Evolutionary conservation across 2,797 vertebrate genomes (phyloP).

Genomic region (Scleropages formosus): DNA sequence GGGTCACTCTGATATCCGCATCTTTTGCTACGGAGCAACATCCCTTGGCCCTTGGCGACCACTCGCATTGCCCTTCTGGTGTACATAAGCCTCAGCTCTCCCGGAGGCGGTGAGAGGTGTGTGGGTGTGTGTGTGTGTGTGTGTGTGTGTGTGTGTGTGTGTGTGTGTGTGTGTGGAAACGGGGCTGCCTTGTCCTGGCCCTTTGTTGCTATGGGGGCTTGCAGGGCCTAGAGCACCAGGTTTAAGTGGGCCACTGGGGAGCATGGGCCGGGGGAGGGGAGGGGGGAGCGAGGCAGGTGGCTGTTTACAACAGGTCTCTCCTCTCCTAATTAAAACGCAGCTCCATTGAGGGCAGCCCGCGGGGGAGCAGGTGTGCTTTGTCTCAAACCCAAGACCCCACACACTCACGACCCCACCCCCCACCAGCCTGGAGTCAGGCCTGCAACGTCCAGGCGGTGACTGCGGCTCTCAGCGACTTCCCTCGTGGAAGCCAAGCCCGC

Average conservation of each 20-base stretch:
- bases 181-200: conserved; percentile 60
- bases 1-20: no score
- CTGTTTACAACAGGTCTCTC: conserved; percentile 73
- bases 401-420: background rate
- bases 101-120: background rate
- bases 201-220: conserved; percentile 73
- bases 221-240: conserved; percentile 69
- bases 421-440: background rate
- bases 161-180: conserved; percentile 36
- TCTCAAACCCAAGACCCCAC: conserved; percentile 29
- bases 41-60: background rate
- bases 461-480: background rate
- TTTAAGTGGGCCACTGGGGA: conserved; percentile 81
- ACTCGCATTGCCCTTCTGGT: background rate
- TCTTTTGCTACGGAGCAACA: no score
- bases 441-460: background rate
- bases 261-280: conserved; percentile 61
- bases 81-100: background rate
- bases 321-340: conserved; percentile 65
- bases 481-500: background rate
- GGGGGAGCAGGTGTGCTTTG: conserved; percentile 73
- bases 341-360: conserved; percentile 57
- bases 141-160: no score
- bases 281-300: conserved; percentile 68
- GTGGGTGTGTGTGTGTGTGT: no score